Conservation (phyloP, 2,797 vertebrate genomes). For the Lagodon rhomboides region DNA sequence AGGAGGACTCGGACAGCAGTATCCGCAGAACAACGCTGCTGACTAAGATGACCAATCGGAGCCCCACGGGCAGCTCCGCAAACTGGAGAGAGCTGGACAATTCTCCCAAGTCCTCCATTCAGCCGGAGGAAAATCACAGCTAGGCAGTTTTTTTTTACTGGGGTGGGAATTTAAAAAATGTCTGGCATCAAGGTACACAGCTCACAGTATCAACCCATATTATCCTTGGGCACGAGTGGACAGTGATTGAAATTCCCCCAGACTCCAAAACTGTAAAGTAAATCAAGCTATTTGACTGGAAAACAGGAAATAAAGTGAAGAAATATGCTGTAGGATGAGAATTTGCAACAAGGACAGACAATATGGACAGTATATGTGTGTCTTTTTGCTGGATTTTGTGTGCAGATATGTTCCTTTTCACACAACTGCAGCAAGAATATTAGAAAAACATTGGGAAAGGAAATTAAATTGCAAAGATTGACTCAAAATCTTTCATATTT, state of each 20-base stretch:
- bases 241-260: background rate
- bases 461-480: background rate
- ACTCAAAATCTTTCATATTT: background rate
- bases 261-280: background rate
- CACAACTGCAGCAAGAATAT: background rate
- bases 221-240: slow-evolving; percentile 5
- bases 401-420: background rate
- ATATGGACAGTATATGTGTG: background rate
- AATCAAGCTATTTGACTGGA: background rate
- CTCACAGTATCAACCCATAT: background rate
- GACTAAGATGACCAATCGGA: slow-evolving; percentile 88
- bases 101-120: slow-evolving; percentile 83
- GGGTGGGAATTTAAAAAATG: background rate
- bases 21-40: slow-evolving; percentile 90
- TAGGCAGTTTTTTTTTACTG: slow-evolving; percentile 12
- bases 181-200: slow-evolving; percentile 33
- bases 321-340: background rate
- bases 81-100: slow-evolving; percentile 87
- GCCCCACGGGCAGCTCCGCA: slow-evolving; percentile 88
- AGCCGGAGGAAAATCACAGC: slow-evolving; percentile 57
- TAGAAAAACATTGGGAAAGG: background rate
- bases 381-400: background rate
- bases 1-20: slow-evolving; percentile 94
- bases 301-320: background rate
- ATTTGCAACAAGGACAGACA: background rate